Conservation (phyloP, 2,797 vertebrate species). For the Lophius americanus region DNA sequence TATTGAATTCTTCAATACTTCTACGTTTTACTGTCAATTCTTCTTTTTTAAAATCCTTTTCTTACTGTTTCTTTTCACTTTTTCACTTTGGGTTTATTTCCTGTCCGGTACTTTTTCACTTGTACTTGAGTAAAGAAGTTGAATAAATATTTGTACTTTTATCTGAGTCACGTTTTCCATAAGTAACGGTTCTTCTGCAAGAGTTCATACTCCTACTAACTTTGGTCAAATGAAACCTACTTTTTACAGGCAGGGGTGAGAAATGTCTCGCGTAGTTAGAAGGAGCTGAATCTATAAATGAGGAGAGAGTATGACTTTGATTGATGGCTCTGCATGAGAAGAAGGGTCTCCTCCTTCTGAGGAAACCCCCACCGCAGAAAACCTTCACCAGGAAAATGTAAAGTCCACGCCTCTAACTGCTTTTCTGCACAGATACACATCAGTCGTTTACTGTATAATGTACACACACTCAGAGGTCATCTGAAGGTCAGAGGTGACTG, state of each 20-base stretch:
- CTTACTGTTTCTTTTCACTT: too few relatives aligned
- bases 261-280: conserved; percentile 1
- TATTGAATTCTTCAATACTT: too few relatives aligned
- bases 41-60: too few relatives aligned
- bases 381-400: not conserved
- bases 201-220: too few relatives aligned
- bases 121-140: too few relatives aligned
- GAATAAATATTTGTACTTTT: too few relatives aligned
- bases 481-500: conserved; percentile 15
- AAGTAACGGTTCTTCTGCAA: too few relatives aligned
- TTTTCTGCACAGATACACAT: conserved; percentile 29
- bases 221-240: too few relatives aligned
- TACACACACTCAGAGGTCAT: conserved; percentile 8
- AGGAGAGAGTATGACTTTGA: conserved; percentile 6
- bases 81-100: too few relatives aligned
- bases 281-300: conserved; percentile 41
- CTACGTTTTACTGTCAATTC: too few relatives aligned
- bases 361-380: not conserved
- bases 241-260: not conserved
- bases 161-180: too few relatives aligned
- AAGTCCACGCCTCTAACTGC: not conserved
- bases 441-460: conserved; percentile 5
- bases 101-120: too few relatives aligned
- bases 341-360: not conserved
- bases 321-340: conserved; percentile 5